Conservation (phyloP, 2,113 vertebrate species). For the Panurus biarmicus region DNA sequence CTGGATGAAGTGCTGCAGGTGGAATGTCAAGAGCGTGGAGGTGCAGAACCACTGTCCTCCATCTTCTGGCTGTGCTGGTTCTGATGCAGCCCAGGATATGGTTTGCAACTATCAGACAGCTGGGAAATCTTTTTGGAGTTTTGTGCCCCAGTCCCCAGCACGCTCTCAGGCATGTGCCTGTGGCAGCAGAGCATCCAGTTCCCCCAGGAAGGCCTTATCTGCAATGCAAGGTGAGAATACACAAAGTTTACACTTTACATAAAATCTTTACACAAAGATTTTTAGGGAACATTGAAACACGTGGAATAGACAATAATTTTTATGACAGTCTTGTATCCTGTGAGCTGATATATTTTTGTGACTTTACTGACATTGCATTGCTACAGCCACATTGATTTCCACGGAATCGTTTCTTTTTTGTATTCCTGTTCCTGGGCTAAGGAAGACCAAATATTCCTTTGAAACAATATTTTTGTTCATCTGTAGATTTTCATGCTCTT, state of each 20-base stretch:
- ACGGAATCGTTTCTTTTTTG: neutral
- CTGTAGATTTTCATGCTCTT: neutral
- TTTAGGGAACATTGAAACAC: neutral
- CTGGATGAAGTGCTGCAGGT: neutral
- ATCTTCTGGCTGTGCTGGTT: neutral
- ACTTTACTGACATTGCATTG: neutral
- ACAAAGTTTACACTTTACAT: neutral
- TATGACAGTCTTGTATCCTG: neutral
- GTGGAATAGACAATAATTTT: neutral
- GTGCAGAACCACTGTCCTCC: neutral
- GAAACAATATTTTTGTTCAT: neutral
- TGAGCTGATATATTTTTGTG: neutral
- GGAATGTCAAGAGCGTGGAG: accelerated
- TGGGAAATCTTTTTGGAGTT: neutral
- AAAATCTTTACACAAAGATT: neutral
- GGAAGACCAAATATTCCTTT: neutral
- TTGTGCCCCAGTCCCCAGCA: neutral
- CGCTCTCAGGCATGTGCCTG: neutral
- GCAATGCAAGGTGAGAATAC: neutral
- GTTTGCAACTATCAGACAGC: neutral
- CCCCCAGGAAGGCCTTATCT: neutral
- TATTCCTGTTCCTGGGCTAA: neutral
- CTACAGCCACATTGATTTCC: neutral
- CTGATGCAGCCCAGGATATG: neutral
- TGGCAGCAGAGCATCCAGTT: neutral